A percentile compares a stretch with the other conserved stretches of the same genome.
Conservation (phyloP, 1,140 invertebrate genomes). For the Zaprionus camerounensis region DNA sequence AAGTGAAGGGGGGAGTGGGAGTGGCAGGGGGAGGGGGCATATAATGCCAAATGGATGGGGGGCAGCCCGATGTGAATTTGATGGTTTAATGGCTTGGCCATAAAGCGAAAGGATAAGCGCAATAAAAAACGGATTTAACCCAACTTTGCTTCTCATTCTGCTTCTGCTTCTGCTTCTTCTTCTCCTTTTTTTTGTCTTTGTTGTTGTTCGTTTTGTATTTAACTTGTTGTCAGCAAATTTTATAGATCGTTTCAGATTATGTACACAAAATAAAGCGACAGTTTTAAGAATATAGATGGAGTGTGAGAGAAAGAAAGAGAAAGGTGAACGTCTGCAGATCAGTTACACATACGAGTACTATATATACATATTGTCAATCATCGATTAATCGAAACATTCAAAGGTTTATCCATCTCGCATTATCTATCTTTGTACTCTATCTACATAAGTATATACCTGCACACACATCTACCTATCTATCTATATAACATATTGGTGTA, state of each 20-base stretch:
- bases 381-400: no score
- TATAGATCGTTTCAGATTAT: background rate
- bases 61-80: conserved; percentile 56
- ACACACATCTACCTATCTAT: no score
- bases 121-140: conserved; percentile 59
- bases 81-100: conserved; percentile 57
- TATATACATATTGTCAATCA: no score
- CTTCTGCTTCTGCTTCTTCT: background rate
- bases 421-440: no score
- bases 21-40: background rate
- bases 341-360: no score
- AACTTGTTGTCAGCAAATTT: background rate
- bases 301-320: no score
- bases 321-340: no score
- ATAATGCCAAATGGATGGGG: conserved; percentile 46
- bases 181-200: background rate
- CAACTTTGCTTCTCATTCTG: background rate
- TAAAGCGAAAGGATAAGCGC: conserved; percentile 61
- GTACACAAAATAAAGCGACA: no score
- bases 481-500: no score
- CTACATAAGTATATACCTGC: no score
- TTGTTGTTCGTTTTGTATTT: background rate
- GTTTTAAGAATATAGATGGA: no score
- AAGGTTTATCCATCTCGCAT: no score
- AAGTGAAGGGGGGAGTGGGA: background rate